Base-by-base conservation (phyloP, 2,113 vertebrate species). In the Hippocampus abdominalis region DNA sequence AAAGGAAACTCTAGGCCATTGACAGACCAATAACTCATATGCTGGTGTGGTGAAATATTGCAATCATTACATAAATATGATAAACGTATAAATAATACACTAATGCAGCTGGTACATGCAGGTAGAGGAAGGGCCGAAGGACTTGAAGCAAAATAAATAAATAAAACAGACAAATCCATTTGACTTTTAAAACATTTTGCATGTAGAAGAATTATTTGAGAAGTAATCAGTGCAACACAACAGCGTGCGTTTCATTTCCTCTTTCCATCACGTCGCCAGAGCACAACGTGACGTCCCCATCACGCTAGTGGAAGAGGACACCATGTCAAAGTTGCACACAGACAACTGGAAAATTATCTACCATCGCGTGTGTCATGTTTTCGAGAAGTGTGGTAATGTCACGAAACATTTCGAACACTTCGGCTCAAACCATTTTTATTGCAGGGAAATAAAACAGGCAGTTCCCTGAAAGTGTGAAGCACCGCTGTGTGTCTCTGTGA, bases 201-300 rank as follows among this genome's bases (percentile, higher is more conserved):
- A 51, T 51, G 3, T 51, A 44, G 42, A 49, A 49, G 8, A 54
- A 11, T 54, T 54, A 54, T 9, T 23, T 11, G 51, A 23, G 16
- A 49, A 49, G 48, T 49, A 48, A 48, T 48, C 16, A 48, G 46
- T 48, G 16, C 4, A 48, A 48, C 15, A 23, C 1, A 0, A 68
- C 40, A 73, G 68, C 66, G 71, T 51, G 32, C 23, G 56, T 86
- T 86, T 87, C 77, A 72, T 78, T 84, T 88, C 86, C 84, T 88
- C 71, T 78, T 85, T 87, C 84, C 84, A 87, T 84, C 70, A 74
- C 56, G 32, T 72, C 36, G 79, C 39, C 46, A 29, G 40, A 61
- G 27, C 69, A 27, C 39, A 42, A 68, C 75, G 76, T 74, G 71
- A 78, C 71, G 66, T 42, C 56, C n/a, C 23, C 0, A 4, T 25